Evolutionary conservation across 2,888 invertebrate species (phyloP).

Genomic region (Catocala fraxini): DNA sequence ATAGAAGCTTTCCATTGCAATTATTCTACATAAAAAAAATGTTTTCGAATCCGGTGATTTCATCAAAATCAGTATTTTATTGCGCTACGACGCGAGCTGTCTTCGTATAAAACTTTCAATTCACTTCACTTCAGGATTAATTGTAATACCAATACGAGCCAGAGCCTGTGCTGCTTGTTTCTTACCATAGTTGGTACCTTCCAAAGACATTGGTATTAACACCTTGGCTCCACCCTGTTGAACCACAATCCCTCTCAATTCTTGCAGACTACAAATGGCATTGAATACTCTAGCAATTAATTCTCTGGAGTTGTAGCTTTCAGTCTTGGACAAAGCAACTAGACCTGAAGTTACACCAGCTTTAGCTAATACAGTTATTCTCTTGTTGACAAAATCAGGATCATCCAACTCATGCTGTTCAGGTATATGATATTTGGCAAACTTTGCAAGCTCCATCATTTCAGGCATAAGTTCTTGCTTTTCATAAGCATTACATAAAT

Average conservation of each 20-base stretch:
- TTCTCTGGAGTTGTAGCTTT: slow-evolving; percentile 97
- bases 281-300: slow-evolving; percentile 96
- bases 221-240: slow-evolving; percentile 98
- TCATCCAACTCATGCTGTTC: slow-evolving; percentile 98
- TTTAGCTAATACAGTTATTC: slow-evolving; percentile 92
- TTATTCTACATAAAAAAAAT: too few relatives aligned
- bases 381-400: slow-evolving; percentile 94
- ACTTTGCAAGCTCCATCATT: slow-evolving; percentile 98
- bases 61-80: too few relatives aligned
- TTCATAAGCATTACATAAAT: slow-evolving; percentile 98
- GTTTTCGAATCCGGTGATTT: too few relatives aligned
- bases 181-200: slow-evolving; percentile 95
- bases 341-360: slow-evolving; percentile 96
- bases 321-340: slow-evolving; percentile 96
- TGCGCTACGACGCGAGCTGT: too few relatives aligned
- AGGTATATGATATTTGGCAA: slow-evolving; percentile 99
- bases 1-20: too few relatives aligned
- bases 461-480: slow-evolving; percentile 98
- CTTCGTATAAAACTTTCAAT: too few relatives aligned
- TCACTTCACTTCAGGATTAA: slow-evolving; percentile 98
- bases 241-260: slow-evolving; percentile 96
- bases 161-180: slow-evolving; percentile 96
- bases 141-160: slow-evolving; percentile 97
- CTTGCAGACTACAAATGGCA: slow-evolving; percentile 94
- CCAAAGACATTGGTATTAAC: slow-evolving; percentile 93